These are phyloP conservation scores for Triplophysa tibetana DNA, from an alignment of 2,113 vertebrate species.

Conservation along the genomic window DNA sequence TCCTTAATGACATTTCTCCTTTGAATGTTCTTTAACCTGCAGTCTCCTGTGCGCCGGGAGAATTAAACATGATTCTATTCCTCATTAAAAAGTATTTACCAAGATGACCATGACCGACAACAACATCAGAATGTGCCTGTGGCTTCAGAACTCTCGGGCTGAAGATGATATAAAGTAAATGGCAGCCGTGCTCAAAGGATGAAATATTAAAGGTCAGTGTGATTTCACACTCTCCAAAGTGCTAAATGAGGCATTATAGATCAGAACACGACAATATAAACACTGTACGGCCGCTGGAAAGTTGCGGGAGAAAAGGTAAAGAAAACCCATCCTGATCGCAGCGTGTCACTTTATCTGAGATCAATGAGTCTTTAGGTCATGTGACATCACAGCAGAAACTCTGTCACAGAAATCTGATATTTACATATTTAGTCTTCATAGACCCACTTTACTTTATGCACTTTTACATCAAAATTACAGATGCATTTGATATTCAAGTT, in stretches of 20 bases:
- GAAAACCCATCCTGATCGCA: neutral
- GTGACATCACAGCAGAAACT: too few species aligned
- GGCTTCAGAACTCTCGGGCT: conserved; percentile 10
- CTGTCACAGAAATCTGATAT: too few species aligned
- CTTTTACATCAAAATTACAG: too few species aligned
- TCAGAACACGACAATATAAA: conserved; percentile 30
- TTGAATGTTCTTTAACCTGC: conserved; percentile 3
- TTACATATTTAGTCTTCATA: too few species aligned
- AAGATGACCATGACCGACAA: conserved; percentile 15
- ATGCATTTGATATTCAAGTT: too few species aligned
- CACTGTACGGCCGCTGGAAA: conserved; percentile 5
- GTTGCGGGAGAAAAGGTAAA: conserved; percentile 13
- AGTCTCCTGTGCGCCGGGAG: neutral
- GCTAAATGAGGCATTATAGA: conserved; percentile 20
- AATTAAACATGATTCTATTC: conserved; percentile 17
- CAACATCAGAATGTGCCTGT: conserved; percentile 13
- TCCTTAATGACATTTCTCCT: neutral
- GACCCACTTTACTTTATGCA: too few species aligned
- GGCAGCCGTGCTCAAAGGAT: conserved; percentile 33
- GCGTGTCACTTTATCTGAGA: neutral
- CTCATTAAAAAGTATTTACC: conserved; percentile 28
- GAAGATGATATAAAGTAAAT: conserved; percentile 35
- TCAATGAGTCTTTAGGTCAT: too few species aligned
- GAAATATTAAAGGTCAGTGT: conserved; percentile 39
- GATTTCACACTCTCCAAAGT: conserved; percentile 35